A percentile compares a stretch with the other conserved stretches of the same genome.
These are phyloP conservation scores for Enteromius unitaeniatus DNA, from an alignment of 2,797 vertebrate genomes.

Conservation along the genomic window DNA sequence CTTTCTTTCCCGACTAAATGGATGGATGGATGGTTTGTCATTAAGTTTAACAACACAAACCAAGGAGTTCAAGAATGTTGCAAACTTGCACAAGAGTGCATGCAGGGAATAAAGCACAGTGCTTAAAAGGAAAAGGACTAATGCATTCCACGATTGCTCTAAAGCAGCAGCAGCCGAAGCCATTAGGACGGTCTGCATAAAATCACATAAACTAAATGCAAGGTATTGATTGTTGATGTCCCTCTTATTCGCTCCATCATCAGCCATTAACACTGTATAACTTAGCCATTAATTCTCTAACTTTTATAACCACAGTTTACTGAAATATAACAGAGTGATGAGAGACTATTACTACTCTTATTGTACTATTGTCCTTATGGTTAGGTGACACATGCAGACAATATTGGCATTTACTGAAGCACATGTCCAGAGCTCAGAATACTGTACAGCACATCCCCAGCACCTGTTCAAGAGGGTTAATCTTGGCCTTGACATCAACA, in stretches of 20 bases:
- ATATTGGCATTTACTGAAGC: constrained; percentile 24
- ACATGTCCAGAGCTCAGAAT: constrained; percentile 50
- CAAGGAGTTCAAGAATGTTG: constrained; percentile 4
- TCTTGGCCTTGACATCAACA: constrained; percentile 54
- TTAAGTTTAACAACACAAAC: not conserved
- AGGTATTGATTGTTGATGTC: constrained; percentile 50
- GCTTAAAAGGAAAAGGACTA: constrained; percentile 47
- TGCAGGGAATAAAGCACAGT: constrained; percentile 6
- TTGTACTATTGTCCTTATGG: constrained; percentile 18
- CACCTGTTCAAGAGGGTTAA: constrained; percentile 60
- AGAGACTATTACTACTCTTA: not conserved
- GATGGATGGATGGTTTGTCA: not conserved
- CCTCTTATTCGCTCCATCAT: constrained; percentile 31
- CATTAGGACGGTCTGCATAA: constrained; percentile 48
- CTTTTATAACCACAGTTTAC: not conserved
- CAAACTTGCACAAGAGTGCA: constrained; percentile 18
- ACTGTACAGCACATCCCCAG: constrained; percentile 53
- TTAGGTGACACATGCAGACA: constrained; percentile 41
- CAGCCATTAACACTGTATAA: constrained; percentile 21
- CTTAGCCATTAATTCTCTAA: constrained; percentile 10
- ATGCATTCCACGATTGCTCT: constrained; percentile 46
- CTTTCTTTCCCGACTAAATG: not conserved
- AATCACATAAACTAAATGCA: constrained; percentile 54
- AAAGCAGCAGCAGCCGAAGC: constrained; percentile 20
- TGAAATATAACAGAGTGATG: not conserved